Evolutionary conservation across 2,797 vertebrate genomes (phyloP).

Genomic region (Poeciliopsis paucimaculata): DNA sequence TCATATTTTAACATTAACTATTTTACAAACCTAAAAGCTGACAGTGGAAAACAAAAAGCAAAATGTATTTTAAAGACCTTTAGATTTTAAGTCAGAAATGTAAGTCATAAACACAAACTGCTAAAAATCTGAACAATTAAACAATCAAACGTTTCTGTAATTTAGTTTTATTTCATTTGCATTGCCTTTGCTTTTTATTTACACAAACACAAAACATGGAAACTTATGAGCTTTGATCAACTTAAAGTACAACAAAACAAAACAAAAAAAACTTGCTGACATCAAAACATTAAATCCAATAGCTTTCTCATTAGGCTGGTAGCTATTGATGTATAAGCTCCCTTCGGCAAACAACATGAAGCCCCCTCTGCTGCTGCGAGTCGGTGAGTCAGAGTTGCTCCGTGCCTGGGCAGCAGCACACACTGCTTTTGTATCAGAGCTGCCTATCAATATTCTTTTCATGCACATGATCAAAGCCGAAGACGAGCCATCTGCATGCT

Average conservation of each 20-base stretch:
- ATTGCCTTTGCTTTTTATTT: constrained; percentile 7
- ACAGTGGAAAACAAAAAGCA: background rate
- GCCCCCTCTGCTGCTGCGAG: constrained; percentile 47
- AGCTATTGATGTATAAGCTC: constrained; percentile 57
- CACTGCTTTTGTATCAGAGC: constrained; percentile 34
- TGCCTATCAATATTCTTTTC: constrained; percentile 61
- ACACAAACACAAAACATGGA: background rate
- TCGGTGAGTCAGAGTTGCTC: constrained; percentile 64
- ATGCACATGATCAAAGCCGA: constrained; percentile 52
- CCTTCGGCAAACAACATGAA: constrained; percentile 55
- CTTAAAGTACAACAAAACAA: constrained; percentile 41
- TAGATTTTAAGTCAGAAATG: background rate
- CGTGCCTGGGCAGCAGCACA: constrained; percentile 30
- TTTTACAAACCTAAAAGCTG: background rate
- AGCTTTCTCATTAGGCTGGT: constrained; percentile 65
- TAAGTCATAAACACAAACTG: background rate
- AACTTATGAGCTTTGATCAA: constrained; percentile 27
- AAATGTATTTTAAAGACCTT: background rate
- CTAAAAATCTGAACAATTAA: constrained; percentile 17
- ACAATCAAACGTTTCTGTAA: constrained; percentile 13
- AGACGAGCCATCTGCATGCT: constrained; percentile 34
- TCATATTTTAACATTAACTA: background rate
- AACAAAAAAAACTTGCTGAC: constrained; percentile 19
- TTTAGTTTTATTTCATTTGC: constrained; percentile 5
- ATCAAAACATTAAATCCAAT: constrained; percentile 56